phyloP scores from a whole-genome alignment of 2,888 invertebrate genomes.

The Nomada fucata region DNA sequence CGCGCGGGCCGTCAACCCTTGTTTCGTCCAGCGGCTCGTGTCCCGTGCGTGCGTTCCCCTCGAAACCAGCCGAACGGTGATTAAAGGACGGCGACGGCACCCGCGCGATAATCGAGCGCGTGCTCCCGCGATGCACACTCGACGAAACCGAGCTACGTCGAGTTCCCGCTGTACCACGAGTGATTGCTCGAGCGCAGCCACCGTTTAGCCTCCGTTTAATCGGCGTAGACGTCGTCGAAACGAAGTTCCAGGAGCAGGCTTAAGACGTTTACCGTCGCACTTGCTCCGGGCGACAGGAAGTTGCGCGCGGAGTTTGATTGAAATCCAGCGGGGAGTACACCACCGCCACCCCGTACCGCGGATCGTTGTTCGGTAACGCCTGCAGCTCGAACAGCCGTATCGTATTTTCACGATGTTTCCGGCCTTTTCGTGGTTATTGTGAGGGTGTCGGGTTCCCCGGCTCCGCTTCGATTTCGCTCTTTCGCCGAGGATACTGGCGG shows the following conservation, averaged over 20 bases:
- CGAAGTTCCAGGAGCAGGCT: slow-evolving; percentile 34
- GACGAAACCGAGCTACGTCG: background rate
- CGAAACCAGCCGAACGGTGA: slow-evolving; percentile 76
- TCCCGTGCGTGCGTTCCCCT: slow-evolving; percentile 51
- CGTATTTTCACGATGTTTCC: slow-evolving; percentile 43
- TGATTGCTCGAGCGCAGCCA: slow-evolving; percentile 18
- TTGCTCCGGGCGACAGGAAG: slow-evolving; percentile 37
- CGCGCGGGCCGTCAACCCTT: slow-evolving; percentile 74
- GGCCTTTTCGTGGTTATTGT: slow-evolving; percentile 24
- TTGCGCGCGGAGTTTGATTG: slow-evolving; percentile 48
- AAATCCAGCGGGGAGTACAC: slow-evolving; percentile 38
- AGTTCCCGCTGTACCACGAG: background rate
- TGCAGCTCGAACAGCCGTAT: slow-evolving; percentile 20
- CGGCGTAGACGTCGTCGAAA: slow-evolving; percentile 13
- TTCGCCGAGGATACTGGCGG: background rate
- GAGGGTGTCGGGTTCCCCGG: no score
- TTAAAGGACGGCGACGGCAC: slow-evolving; percentile 75
- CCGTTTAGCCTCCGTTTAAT: slow-evolving; percentile 27
- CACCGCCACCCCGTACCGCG: slow-evolving; percentile 4
- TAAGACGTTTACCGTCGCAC: slow-evolving; percentile 49
- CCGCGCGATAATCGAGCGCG: slow-evolving; percentile 66
- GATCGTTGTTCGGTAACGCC: slow-evolving; percentile 32
- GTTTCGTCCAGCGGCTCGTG: slow-evolving; percentile 66
- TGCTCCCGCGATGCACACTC: background rate
- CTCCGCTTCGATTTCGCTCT: slow-evolving; percentile 4